Evolutionary conservation across 2,888 invertebrate species (phyloP).

Genomic region (Galeruca laticollis): DNA sequence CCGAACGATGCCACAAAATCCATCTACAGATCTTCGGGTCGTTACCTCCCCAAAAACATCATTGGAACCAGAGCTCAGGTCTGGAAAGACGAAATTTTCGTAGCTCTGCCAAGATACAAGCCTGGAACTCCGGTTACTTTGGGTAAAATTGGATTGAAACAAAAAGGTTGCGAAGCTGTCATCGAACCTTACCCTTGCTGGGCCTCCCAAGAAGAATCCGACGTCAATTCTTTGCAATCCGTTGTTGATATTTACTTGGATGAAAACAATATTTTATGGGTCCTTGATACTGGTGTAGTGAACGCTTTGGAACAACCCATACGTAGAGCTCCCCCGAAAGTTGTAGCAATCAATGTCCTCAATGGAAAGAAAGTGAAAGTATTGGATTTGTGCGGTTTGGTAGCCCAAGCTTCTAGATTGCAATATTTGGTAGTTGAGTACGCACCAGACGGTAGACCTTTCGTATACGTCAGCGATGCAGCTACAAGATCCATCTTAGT

Average conservation of each 20-base stretch:
- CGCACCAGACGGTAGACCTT: slow-evolving; percentile 67
- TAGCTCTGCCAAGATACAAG: slow-evolving; percentile 73
- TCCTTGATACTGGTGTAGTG: slow-evolving; percentile 72
- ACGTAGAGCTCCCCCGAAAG: slow-evolving; percentile 72
- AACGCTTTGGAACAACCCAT: slow-evolving; percentile 72
- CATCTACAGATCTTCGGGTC: slow-evolving; percentile 71
- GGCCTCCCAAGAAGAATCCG: slow-evolving; percentile 78
- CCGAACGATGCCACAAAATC: slow-evolving; percentile 68
- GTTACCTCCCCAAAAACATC: slow-evolving; percentile 72
- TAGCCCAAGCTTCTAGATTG: slow-evolving; percentile 53
- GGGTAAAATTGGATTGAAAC: slow-evolving; percentile 69
- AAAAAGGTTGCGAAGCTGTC: slow-evolving; percentile 67
- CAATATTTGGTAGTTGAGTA: slow-evolving; percentile 74
- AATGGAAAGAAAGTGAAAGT: slow-evolving; percentile 72
- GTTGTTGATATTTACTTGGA: slow-evolving; percentile 76
- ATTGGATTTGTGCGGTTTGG: slow-evolving; percentile 63
- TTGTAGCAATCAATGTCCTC: slow-evolving; percentile 71
- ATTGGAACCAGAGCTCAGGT: slow-evolving; percentile 74
- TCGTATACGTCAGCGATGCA: slow-evolving; percentile 68
- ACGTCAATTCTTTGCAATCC: slow-evolving; percentile 77
- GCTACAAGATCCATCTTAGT: slow-evolving; percentile 67
- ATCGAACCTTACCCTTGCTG: slow-evolving; percentile 76
- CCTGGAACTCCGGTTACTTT: slow-evolving; percentile 74
- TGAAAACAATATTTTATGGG: slow-evolving; percentile 72
- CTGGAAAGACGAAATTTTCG: slow-evolving; percentile 70